Percentiles rank a stretch among this genome's conserved stretches.
These are phyloP conservation scores for Acronicta alni DNA, from an alignment of 2,888 invertebrate genomes.

Conservation along the genomic window DNA sequence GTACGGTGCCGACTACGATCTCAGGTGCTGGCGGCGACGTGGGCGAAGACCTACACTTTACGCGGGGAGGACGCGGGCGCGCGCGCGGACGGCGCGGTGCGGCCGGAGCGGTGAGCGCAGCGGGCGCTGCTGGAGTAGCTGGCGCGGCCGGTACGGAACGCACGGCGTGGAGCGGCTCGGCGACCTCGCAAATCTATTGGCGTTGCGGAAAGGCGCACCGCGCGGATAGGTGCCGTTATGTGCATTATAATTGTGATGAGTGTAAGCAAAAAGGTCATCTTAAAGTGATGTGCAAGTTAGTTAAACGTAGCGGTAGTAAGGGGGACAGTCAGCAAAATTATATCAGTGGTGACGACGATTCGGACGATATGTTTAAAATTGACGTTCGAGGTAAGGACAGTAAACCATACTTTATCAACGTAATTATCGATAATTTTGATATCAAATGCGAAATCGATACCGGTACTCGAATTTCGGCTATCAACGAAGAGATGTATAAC, in stretches of 20 bases:
- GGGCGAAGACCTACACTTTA: not conserved
- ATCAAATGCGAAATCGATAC: constrained; percentile 9
- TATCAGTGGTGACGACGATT: constrained; percentile 9
- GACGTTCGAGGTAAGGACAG: not conserved
- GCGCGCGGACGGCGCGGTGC: constrained; percentile 16
- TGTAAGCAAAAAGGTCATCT: constrained; percentile 50
- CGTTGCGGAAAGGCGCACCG: constrained; percentile 44
- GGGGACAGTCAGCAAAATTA: constrained; percentile 9
- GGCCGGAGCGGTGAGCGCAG: constrained; percentile 16
- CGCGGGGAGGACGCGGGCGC: constrained; percentile 1
- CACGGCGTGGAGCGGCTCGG: constrained; percentile 12
- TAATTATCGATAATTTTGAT: not conserved
- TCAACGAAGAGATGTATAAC: constrained; percentile 6
- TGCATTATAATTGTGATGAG: constrained; percentile 50
- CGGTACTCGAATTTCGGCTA: constrained; percentile 12
- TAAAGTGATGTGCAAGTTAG: constrained; percentile 48
- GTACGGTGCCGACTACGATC: constrained; percentile 15
- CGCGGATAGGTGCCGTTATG: constrained; percentile 49
- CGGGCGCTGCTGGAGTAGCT: not conserved
- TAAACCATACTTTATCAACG: constrained; percentile 12
- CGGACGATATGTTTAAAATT: constrained; percentile 5
- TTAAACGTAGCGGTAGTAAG: constrained; percentile 2
- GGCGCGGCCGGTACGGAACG: too few species aligned
- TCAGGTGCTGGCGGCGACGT: constrained; percentile 10
- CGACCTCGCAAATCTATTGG: constrained; percentile 23